Evolutionary conservation across 2,888 invertebrate genomes (phyloP).

Genomic region (Ophioninae sp.): DNA sequence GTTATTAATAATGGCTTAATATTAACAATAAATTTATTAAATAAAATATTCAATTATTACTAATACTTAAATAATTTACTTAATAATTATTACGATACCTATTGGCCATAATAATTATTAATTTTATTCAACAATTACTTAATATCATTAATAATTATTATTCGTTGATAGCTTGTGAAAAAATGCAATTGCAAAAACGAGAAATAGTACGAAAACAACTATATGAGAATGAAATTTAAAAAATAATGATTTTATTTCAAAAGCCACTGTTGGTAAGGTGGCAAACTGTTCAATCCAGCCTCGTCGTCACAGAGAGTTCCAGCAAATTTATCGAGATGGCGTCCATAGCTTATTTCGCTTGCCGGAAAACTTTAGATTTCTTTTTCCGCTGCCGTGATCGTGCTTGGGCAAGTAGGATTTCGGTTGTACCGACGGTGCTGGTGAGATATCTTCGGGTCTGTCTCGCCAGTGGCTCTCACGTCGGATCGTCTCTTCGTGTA

Average conservation of each 20-base stretch:
- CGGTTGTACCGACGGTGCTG: conserved; percentile 49
- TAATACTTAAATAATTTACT: too few species aligned
- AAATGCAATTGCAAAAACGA: not conserved
- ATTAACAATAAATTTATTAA: too few species aligned
- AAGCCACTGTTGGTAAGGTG: conserved; percentile 20
- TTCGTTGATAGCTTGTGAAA: not conserved
- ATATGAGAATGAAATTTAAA: not conserved
- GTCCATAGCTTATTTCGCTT: conserved; percentile 22
- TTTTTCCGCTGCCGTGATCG: conserved; percentile 1
- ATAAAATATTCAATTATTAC: too few species aligned
- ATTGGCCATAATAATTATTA: too few species aligned
- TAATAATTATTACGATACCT: too few species aligned
- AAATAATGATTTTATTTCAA: not conserved
- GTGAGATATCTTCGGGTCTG: conserved; percentile 41
- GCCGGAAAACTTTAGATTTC: not conserved
- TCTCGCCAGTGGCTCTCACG: conserved; percentile 72
- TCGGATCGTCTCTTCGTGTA: not conserved
- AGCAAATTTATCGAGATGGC: conserved; percentile 18
- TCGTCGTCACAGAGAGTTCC: conserved; percentile 7
- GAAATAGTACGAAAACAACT: not conserved
- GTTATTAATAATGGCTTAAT: not conserved
- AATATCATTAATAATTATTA: too few species aligned
- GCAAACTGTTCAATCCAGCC: conserved; percentile 9
- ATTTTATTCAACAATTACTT: too few species aligned
- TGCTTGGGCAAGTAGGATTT: not conserved